Percentiles rank a stretch among this genome's conserved stretches.
These are phyloP conservation scores for Alosa sapidissima DNA, from an alignment of 2,797 vertebrate species.

Conservation along the genomic window DNA sequence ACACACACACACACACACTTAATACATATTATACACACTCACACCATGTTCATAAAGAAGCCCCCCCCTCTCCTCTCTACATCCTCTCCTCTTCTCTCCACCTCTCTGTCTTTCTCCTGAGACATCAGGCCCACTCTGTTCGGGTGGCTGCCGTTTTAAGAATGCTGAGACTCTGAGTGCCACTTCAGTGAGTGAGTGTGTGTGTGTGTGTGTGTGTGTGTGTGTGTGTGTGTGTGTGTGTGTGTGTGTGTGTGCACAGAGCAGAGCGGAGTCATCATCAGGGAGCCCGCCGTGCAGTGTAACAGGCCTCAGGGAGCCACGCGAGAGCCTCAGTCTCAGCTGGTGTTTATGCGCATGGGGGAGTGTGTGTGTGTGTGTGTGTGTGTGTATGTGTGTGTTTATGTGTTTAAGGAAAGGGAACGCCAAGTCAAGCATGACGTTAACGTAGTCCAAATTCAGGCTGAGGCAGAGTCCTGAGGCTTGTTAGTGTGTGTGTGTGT, in stretches of 20 bases:
- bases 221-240: background rate
- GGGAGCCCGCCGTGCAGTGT: background rate
- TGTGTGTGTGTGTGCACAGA: background rate
- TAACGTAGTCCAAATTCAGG: background rate
- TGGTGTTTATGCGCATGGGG: conserved; percentile 9
- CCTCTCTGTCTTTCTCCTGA: background rate
- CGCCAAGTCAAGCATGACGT: conserved; percentile 8
- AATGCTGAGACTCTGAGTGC: background rate
- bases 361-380: conserved; percentile 28
- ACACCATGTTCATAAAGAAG: no score
- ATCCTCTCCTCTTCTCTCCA: background rate
- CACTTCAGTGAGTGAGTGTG: background rate
- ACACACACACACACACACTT: no score
- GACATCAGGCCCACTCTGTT: background rate
- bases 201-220: background rate
- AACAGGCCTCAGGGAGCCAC: background rate
- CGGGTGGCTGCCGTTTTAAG: background rate
- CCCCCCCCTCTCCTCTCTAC: background rate
- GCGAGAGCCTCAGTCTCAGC: conserved; percentile 5
- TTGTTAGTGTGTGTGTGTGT: background rate
- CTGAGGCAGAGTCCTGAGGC: background rate
- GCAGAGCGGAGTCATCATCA: background rate
- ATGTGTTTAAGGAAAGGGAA: conserved; percentile 14
- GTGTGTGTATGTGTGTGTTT: conserved; percentile 12
- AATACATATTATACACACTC: no score